Conservation (phyloP, 2,797 vertebrate genomes). For the Hippopotamyrus pictus region DNA sequence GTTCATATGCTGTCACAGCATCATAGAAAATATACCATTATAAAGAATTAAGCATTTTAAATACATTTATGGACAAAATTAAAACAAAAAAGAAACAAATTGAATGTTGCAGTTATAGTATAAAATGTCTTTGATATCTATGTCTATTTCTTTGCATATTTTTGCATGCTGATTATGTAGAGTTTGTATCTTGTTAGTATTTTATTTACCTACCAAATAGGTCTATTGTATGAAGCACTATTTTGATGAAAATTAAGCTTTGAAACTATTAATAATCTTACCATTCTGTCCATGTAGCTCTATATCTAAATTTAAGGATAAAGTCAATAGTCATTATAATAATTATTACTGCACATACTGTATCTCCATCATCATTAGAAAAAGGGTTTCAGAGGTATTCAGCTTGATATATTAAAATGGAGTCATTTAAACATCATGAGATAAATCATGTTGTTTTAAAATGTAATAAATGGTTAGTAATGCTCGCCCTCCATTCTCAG, state of each 20-base stretch:
- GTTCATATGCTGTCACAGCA: neutral
- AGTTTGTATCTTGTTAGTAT: neutral
- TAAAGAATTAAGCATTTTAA: neutral
- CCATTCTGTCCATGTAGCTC: neutral
- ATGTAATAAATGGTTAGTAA: neutral
- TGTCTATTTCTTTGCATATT: neutral
- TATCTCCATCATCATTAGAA: neutral
- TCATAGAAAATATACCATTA: neutral
- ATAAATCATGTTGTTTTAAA: neutral
- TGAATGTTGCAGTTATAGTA: neutral
- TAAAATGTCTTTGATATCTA: neutral
- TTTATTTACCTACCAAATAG: neutral
- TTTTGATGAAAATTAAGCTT: neutral
- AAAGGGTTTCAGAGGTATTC: neutral
- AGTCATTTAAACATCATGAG: neutral
- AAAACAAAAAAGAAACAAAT: neutral
- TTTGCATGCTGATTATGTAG: neutral
- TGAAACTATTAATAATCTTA: neutral
- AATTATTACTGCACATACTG: neutral
- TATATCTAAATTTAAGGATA: neutral
- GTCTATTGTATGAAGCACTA: neutral
- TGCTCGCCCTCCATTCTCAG: neutral
- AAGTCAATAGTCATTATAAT: neutral
- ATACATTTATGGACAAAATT: neutral
- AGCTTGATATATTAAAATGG: neutral